Evolutionary conservation across 2,113 vertebrate species (phyloP).

Genomic region (Cryptomyrus ogoouensis): DNA sequence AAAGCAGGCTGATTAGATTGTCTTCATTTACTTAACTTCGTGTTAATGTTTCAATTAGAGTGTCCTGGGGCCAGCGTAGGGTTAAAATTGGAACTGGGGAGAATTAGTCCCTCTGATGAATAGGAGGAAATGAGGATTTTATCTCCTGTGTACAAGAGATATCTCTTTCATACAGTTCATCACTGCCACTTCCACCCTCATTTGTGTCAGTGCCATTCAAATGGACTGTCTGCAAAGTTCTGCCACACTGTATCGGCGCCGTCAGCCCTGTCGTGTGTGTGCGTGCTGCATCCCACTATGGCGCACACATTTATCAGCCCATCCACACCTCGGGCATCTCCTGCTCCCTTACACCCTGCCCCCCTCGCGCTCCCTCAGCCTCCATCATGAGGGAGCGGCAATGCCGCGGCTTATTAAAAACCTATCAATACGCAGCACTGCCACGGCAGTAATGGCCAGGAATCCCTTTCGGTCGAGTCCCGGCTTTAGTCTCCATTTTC

Average conservation of each 20-base stretch:
- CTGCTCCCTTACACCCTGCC: neutral
- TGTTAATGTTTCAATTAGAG: constrained; percentile 75
- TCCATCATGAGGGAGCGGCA: constrained; percentile 69
- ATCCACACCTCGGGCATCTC: neutral
- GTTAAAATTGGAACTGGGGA: constrained; percentile 66
- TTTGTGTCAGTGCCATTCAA: constrained; percentile 42
- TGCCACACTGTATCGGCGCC: neutral
- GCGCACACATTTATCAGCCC: neutral
- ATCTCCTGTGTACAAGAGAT: constrained; percentile 52
- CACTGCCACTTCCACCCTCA: constrained; percentile 49
- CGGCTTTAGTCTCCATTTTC: constrained; percentile 62
- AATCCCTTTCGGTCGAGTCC: constrained; percentile 70
- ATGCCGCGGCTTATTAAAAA: constrained; percentile 73
- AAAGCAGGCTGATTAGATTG: constrained; percentile 65
- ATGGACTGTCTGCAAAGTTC: constrained; percentile 29
- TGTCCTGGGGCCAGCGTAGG: constrained; percentile 62
- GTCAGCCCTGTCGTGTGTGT: neutral
- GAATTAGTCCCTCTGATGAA: constrained; percentile 70
- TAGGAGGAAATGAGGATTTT: constrained; percentile 64
- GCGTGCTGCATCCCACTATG: neutral
- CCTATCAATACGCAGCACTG: constrained; percentile 67
- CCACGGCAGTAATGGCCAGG: constrained; percentile 65
- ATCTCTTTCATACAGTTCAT: constrained; percentile 55
- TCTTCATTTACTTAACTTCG: constrained; percentile 72
- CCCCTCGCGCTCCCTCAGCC: constrained; percentile 53